phyloP scores from a whole-genome alignment of 2,113 vertebrate species.

The Taxidea taxus region DNA sequence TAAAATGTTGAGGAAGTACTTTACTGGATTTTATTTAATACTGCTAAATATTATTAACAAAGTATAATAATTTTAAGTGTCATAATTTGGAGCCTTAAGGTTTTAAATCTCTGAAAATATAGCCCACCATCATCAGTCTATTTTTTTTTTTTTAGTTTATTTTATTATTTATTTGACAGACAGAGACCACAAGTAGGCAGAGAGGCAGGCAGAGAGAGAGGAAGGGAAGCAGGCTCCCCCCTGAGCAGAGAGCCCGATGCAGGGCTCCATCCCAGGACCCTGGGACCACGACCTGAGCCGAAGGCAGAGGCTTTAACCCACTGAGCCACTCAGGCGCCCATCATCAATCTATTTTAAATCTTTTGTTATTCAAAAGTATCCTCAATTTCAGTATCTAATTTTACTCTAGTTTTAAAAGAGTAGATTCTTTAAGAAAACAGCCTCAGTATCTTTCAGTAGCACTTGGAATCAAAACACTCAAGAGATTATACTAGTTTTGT shows the following conservation, averaged over 20 bases:
- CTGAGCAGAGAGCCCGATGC: too few relatives aligned
- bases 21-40: constrained; percentile 40
- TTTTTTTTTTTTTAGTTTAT: too few relatives aligned
- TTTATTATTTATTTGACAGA: too few relatives aligned
- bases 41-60: background rate
- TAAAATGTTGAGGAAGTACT: background rate
- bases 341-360: too few relatives aligned
- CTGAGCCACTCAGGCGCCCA: too few relatives aligned
- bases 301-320: too few relatives aligned
- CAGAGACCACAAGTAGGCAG: too few relatives aligned
- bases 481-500: background rate
- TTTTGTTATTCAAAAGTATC: constrained; percentile 14
- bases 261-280: too few relatives aligned
- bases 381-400: background rate
- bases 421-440: background rate
- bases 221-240: too few relatives aligned
- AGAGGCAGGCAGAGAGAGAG: too few relatives aligned
- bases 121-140: background rate
- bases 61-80: constrained; percentile 7
- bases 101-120: constrained; percentile 45
- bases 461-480: background rate
- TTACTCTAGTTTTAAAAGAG: background rate
- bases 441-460: background rate
- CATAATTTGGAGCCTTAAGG: background rate
- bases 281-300: too few relatives aligned